Percentiles rank a stretch among this genome's conserved stretches.
Evolutionary conservation across 2,797 vertebrate genomes (phyloP).

Genomic region (Coilia nasus): DNA sequence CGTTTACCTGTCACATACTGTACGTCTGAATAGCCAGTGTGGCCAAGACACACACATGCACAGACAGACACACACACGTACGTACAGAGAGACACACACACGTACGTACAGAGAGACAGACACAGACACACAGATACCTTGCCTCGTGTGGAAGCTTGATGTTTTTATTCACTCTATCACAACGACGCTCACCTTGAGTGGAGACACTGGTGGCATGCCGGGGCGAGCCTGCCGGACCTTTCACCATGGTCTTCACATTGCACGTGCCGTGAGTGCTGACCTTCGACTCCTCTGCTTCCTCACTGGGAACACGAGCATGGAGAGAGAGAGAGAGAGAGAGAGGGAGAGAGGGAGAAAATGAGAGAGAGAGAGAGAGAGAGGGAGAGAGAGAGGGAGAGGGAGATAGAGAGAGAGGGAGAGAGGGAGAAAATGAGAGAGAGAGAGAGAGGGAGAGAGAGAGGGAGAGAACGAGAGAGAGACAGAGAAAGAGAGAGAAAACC

Average conservation of each 20-base stretch:
- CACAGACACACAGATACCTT: conserved; percentile 25
- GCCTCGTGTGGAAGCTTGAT: background rate
- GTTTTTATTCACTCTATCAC: too few relatives aligned
- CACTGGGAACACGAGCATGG: conserved; percentile 60
- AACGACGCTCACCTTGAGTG: conserved; percentile 62
- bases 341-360: conserved; percentile 44
- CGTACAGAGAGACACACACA: too few relatives aligned
- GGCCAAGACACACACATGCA: background rate
- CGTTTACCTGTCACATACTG: background rate
- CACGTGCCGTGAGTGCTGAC: conserved; percentile 58
- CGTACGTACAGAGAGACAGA: background rate
- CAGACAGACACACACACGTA: background rate
- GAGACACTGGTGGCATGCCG: conserved; percentile 45
- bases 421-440: conserved; percentile 45
- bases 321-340: background rate
- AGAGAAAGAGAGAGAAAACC: too few relatives aligned
- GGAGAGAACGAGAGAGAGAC: background rate
- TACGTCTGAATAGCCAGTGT: background rate
- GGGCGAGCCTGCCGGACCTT: conserved; percentile 53
- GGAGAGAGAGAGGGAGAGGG: conserved; percentile 58
- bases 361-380: conserved; percentile 62
- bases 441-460: conserved; percentile 34
- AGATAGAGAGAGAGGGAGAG: conserved; percentile 38
- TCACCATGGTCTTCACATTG: conserved; percentile 68
- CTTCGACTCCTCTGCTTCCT: conserved; percentile 68